Conservation (phyloP, 2,113 vertebrate species). For the Bagarius yarrelli region DNA sequence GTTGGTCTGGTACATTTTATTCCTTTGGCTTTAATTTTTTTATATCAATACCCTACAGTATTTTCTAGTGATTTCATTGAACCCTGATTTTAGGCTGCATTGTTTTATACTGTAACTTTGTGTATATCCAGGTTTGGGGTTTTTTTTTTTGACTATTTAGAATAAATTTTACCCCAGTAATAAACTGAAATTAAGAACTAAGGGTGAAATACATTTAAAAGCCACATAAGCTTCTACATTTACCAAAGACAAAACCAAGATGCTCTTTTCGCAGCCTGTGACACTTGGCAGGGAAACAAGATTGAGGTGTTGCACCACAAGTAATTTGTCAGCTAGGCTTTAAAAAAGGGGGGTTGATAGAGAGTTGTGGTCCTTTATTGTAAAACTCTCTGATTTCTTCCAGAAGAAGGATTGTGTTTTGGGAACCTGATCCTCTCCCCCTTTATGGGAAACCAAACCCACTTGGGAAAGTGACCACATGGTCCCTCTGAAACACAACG, state of each 20-base stretch:
- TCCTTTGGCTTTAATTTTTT: neutral
- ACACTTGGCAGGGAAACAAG: neutral
- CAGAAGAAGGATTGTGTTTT: constrained; percentile 53
- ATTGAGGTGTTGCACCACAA: neutral
- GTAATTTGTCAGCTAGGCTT: neutral
- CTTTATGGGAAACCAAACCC: constrained; percentile 64
- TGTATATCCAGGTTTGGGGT: neutral
- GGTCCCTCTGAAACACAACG: constrained; percentile 45
- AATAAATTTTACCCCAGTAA: neutral
- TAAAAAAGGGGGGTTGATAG: neutral
- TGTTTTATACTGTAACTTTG: neutral
- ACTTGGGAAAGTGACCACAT: constrained; percentile 70
- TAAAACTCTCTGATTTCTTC: constrained; percentile 45
- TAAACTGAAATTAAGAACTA: too few relatives aligned
- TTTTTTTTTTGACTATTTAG: neutral
- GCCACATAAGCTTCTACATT: neutral
- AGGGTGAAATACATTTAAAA: neutral
- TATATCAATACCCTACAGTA: neutral
- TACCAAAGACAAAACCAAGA: neutral
- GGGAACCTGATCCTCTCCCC: constrained; percentile 54
- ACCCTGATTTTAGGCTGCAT: neutral
- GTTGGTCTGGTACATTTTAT: too few relatives aligned
- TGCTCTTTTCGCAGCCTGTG: neutral
- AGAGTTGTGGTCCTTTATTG: constrained; percentile 30
- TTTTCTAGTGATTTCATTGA: neutral